Percentiles rank a stretch among this genome's conserved stretches.
phyloP scores from a whole-genome alignment of 1,140 invertebrate species.

The Grapholita molesta region DNA sequence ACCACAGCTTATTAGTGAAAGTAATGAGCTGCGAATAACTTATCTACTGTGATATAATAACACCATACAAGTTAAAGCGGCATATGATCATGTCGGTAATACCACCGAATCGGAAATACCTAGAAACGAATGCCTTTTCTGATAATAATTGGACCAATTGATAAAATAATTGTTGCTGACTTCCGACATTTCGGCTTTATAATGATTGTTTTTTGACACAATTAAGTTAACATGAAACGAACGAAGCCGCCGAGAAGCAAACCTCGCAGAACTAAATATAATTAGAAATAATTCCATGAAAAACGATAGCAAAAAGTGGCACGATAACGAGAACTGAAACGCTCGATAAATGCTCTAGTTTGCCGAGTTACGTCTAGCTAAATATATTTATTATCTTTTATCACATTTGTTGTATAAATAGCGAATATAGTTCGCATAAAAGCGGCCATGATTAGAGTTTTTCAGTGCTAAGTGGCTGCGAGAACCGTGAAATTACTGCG shows the following conservation, averaged over 20 bases:
- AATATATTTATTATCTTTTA: conserved; percentile 62
- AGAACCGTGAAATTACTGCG: conserved; percentile 58
- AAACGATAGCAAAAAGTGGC: conserved; percentile 51
- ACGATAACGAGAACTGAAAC: conserved; percentile 53
- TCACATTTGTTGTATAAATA: conserved; percentile 60
- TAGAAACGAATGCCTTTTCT: background rate
- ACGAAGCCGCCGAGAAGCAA: conserved; percentile 33
- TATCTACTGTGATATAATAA: background rate
- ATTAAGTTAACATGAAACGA: conserved; percentile 31
- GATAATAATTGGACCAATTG: conserved; percentile 3
- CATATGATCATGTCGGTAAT: background rate
- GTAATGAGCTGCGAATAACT: background rate
- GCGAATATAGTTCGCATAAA: conserved; percentile 45
- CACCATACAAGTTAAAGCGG: background rate
- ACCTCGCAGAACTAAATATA: conserved; percentile 40
- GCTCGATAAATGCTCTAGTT: conserved; percentile 57
- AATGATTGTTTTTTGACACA: conserved; percentile 18
- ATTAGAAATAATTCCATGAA: conserved; percentile 44
- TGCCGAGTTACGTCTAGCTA: conserved; percentile 30
- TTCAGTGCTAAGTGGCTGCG: conserved; percentile 45
- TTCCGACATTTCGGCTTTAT: conserved; percentile 5
- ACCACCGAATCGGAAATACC: background rate
- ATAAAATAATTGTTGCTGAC: background rate
- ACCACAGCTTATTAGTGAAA: background rate
- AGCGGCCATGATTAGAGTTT: conserved; percentile 50